Evolutionary conservation across 2,888 invertebrate genomes (phyloP).

Genomic region (Drosophila mayaguana): DNA sequence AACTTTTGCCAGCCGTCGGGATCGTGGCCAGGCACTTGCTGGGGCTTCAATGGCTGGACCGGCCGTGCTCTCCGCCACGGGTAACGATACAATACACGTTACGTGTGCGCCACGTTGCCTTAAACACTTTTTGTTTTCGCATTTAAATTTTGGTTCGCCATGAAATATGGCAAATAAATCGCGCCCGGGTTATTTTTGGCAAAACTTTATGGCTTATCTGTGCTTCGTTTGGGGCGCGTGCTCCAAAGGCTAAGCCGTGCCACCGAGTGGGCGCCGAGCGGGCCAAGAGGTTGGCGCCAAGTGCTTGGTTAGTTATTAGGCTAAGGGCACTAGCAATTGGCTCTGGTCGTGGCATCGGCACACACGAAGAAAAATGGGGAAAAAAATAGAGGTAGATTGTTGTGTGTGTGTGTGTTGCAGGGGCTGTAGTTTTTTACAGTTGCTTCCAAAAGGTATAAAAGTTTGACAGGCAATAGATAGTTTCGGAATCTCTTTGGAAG

Average conservation of each 20-base stretch:
- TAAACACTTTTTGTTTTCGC: conserved; percentile 78
- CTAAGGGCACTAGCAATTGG: conserved; percentile 67
- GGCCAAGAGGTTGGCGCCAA: conserved; percentile 48
- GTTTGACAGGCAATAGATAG: conserved; percentile 61
- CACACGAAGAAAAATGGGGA: conserved; percentile 4
- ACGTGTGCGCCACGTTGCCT: conserved; percentile 76
- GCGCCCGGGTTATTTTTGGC: conserved; percentile 62
- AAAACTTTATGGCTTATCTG: conserved; percentile 78
- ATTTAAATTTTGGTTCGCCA: conserved; percentile 76
- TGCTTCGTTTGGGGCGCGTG: conserved; percentile 61
- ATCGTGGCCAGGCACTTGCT: conserved; percentile 20
- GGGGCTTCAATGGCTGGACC: neutral
- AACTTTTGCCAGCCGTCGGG: conserved; percentile 54
- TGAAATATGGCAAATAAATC: conserved; percentile 79
- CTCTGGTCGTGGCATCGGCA: conserved; percentile 20
- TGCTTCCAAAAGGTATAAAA: conserved; percentile 38
- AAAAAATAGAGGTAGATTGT: conserved; percentile 4
- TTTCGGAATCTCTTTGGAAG: conserved; percentile 28
- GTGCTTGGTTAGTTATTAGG: conserved; percentile 75
- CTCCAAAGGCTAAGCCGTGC: conserved; percentile 65
- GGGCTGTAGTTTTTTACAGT: conserved; percentile 21
- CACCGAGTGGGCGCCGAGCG: conserved; percentile 9
- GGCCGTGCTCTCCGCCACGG: conserved; percentile 13
- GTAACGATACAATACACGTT: conserved; percentile 63
- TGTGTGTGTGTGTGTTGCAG: conserved; percentile 17